These are phyloP conservation scores for Rhagium mordax DNA, from an alignment of 2,888 invertebrate species.

Conservation along the genomic window DNA sequence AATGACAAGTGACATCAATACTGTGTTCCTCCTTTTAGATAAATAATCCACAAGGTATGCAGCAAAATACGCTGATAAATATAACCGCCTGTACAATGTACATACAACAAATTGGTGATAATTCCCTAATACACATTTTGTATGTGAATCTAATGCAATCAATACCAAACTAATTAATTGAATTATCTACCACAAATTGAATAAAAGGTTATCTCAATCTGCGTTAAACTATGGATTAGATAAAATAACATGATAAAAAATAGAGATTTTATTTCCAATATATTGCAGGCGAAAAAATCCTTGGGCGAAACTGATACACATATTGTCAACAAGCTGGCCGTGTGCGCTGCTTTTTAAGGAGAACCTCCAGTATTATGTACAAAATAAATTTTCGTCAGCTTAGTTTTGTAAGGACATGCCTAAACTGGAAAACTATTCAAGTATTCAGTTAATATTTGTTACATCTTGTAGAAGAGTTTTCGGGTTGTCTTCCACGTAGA, in stretches of 20 bases:
- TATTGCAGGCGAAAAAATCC: no score
- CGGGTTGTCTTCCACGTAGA: no score
- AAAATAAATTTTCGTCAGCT: no score
- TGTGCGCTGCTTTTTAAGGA: no score
- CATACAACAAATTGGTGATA: neutral
- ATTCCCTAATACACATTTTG: neutral
- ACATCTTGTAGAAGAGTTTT: no score
- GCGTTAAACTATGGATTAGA: neutral
- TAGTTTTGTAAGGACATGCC: no score
- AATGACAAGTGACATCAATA: no score
- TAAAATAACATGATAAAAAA: slow-evolving; percentile 4
- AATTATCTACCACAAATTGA: slow-evolving; percentile 9
- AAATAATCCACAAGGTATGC: neutral
- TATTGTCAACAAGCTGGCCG: no score
- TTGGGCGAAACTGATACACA: no score
- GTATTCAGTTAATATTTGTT: no score
- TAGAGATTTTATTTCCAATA: neutral
- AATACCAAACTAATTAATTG: slow-evolving; percentile 15
- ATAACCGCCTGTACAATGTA: neutral
- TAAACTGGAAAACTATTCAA: no score
- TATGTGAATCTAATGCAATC: slow-evolving; percentile 2
- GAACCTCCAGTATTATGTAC: no score
- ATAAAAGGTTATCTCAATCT: slow-evolving; percentile 3
- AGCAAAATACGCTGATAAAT: neutral
- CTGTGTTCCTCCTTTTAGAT: neutral